These are phyloP conservation scores for Molossus molossus DNA, from an alignment of 2,797 vertebrate species.

Conservation along the genomic window DNA sequence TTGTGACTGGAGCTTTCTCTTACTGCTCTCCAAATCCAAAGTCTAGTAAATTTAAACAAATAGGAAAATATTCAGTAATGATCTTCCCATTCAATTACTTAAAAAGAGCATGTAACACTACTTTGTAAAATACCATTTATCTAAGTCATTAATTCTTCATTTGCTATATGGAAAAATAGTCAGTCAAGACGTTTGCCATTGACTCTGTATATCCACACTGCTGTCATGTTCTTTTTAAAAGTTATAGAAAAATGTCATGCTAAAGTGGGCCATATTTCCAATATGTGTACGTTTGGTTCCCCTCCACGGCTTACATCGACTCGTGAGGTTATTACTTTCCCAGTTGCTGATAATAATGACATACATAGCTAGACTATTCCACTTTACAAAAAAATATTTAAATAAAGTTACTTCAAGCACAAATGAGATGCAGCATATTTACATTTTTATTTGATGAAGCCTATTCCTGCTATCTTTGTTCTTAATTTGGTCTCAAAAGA, in stretches of 20 bases:
- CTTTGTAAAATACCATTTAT: constrained; percentile 6
- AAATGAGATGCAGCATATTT: constrained; percentile 93
- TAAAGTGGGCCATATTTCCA: constrained; percentile 81
- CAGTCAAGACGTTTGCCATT: background rate
- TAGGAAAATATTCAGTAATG: background rate
- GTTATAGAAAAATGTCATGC: constrained; percentile 71
- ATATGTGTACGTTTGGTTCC: constrained; percentile 83
- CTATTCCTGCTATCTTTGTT: constrained; percentile 92
- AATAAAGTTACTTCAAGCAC: constrained; percentile 91
- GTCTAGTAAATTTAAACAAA: constrained; percentile 55
- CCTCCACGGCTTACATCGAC: constrained; percentile 83
- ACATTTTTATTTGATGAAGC: constrained; percentile 93
- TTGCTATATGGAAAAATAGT: constrained; percentile 32
- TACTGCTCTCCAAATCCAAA: background rate
- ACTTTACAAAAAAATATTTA: constrained; percentile 91
- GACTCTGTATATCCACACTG: background rate
- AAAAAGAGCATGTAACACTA: background rate
- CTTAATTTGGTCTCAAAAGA: constrained; percentile 93
- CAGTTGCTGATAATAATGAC: constrained; percentile 88
- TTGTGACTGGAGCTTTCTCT: background rate
- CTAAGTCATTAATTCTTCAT: constrained; percentile 49
- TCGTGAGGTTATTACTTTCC: constrained; percentile 88
- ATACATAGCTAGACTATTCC: constrained; percentile 87
- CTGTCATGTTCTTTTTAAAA: constrained; percentile 72
- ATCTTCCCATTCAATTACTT: background rate